A percentile compares a stretch with the other conserved stretches of the same genome.
phyloP scores from a whole-genome alignment of 1,140 invertebrate species.

The Drosophila pectinifera region DNA sequence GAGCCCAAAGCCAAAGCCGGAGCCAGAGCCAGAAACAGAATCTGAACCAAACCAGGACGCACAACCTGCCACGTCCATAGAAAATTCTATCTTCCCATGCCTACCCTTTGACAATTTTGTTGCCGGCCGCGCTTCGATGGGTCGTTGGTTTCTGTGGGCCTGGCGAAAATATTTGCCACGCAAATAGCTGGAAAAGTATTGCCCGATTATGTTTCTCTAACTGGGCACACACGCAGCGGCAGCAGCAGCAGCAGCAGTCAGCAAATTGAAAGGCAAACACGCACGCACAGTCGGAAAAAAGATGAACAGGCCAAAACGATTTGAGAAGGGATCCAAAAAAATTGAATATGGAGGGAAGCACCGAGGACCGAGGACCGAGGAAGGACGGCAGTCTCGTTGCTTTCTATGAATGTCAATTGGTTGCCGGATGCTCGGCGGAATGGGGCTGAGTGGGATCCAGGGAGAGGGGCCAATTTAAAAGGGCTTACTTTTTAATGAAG shows the following conservation, averaged over 20 bases:
- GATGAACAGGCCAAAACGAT: conserved; percentile 59
- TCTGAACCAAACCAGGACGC: conserved; percentile 8
- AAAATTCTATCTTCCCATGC: conserved; percentile 26
- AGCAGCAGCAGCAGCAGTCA: too few species aligned
- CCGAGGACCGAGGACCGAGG: conserved; percentile 27
- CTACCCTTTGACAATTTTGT: conserved; percentile 71
- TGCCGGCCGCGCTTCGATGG: conserved; percentile 45
- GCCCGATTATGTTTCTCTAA: conserved; percentile 71
- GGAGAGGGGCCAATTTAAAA: conserved; percentile 72
- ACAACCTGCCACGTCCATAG: conserved; percentile 7
- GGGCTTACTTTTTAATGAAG: conserved; percentile 81
- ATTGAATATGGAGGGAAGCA: conserved; percentile 16
- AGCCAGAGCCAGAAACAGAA: conserved; percentile 14
- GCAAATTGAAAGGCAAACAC: conserved; percentile 73
- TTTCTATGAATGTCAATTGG: conserved; percentile 74
- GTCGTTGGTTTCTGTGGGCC: conserved; percentile 51
- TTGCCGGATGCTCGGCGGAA: conserved; percentile 33
- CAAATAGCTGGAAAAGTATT: conserved; percentile 71
- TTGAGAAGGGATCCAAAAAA: conserved; percentile 54
- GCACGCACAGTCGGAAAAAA: conserved; percentile 31
- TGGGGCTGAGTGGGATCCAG: conserved; percentile 8
- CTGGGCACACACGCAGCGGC: conserved; percentile 65
- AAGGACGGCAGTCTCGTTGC: conserved; percentile 43
- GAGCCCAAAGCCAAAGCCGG: conserved; percentile 1
- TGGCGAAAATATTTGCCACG: conserved; percentile 66